phyloP scores from a whole-genome alignment of 2,797 vertebrate genomes.

The Crenuchus spilurus region DNA sequence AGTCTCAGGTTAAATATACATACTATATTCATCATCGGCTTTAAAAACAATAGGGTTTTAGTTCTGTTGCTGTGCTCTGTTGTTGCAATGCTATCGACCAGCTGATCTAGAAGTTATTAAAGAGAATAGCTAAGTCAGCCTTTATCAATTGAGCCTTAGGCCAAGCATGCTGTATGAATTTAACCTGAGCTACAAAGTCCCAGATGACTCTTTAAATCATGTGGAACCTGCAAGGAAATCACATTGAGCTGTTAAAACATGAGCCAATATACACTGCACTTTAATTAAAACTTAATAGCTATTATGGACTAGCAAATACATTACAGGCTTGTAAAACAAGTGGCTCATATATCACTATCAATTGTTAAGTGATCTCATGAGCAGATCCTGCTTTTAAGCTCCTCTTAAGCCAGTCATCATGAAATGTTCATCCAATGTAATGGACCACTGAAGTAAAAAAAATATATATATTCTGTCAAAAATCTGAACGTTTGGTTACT shows the following conservation, averaged over 20 bases:
- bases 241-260: neutral
- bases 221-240: neutral
- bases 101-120: neutral
- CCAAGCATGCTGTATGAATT: neutral
- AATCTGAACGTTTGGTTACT: no score
- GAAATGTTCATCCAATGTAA: no score
- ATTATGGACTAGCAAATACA: neutral
- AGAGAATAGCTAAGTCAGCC: neutral
- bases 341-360: neutral
- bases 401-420: neutral
- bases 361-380: neutral
- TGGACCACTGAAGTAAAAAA: no score
- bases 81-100: neutral
- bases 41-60: no score
- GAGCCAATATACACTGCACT: neutral
- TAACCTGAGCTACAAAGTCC: neutral
- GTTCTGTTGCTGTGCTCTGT: no score
- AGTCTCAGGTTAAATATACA: no score
- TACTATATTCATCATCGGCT: no score
- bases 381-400: neutral
- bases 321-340: neutral
- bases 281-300: neutral
- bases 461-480: no score
- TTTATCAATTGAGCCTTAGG: neutral
- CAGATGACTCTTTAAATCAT: neutral